These are phyloP conservation scores for Brachirus orientalis DNA, from an alignment of 2,113 vertebrate genomes.

Conservation along the genomic window DNA sequence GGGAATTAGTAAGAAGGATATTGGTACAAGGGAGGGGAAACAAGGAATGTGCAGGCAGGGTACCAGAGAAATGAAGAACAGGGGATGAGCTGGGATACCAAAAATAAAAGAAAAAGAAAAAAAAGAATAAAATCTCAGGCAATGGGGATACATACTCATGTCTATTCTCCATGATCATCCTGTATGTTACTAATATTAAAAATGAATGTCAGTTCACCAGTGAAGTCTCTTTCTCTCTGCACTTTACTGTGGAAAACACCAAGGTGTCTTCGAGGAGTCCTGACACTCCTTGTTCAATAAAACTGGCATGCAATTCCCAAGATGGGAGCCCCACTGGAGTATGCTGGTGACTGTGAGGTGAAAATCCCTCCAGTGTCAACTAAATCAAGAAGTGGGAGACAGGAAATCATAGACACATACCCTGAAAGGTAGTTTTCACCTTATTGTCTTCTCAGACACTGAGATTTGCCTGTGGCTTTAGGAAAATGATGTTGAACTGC, in stretches of 20 bases:
- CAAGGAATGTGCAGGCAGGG: neutral
- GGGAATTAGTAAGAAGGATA: constrained; percentile 58
- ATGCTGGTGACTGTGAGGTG: constrained; percentile 64
- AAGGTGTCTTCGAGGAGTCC: constrained; percentile 64
- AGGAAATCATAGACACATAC: constrained; percentile 67
- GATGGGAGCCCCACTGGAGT: constrained; percentile 71
- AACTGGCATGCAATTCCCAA: constrained; percentile 70
- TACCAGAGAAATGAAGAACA: constrained; percentile 19
- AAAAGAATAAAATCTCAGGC: constrained; percentile 40
- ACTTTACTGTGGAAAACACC: constrained; percentile 71
- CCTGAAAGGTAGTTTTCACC: constrained; percentile 69
- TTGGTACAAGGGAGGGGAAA: constrained; percentile 30
- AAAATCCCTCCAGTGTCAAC: constrained; percentile 70
- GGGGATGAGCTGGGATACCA: constrained; percentile 13
- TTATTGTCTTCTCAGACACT: constrained; percentile 75
- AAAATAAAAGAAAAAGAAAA: neutral
- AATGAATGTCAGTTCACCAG: constrained; percentile 54
- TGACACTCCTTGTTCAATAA: constrained; percentile 76
- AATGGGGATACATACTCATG: constrained; percentile 39
- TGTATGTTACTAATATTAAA: constrained; percentile 53
- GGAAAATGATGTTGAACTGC: constrained; percentile 60
- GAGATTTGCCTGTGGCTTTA: constrained; percentile 71
- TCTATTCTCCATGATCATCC: constrained; percentile 56
- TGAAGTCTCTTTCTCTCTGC: constrained; percentile 42
- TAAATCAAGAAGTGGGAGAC: constrained; percentile 74